Base-by-base conservation (phyloP, 2,113 vertebrate species). In the Taxidea taxus region DNA sequence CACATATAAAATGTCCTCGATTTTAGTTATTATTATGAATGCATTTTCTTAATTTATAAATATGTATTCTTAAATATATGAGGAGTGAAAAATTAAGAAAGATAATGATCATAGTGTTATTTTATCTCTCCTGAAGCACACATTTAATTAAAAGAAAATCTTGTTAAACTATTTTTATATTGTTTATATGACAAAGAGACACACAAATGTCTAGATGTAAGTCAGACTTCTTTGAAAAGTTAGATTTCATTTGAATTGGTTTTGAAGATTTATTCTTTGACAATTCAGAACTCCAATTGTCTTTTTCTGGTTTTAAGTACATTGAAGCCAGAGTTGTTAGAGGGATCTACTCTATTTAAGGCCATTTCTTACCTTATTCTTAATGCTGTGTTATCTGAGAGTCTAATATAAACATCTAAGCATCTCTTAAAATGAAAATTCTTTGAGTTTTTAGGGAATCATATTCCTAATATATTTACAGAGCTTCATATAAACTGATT, bases 11-110 rank as follows among this genome's bases (percentile, higher is more conserved):
- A 51, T 81, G 7, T 8, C 6, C 16, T 75, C 64, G 60, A 58
- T 95, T 94, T 96, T 64, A 44, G 6, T 49, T 51, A 86, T 92
- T 91, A 44, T 90, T 94, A 47, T 70, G 8, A 91, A 27, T 60
- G 88, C 68, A 90, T 70, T 70, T 15, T 77, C 29, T 77, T 82
- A 90, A 58, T 31, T 87, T 44, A 87, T 7, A 84, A 84, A 62
- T 62, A 42, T 10, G 0, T 29, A 62, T 54, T 93, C 12, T 81
- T 87, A 85, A 27, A 66, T 92, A 81, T 1, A 82, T 31, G 21
- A 88, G 27, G 34, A 77, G 14, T 81, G 6, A 86, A 95, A 97
- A 92, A 60, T 1, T 70, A 13, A 74, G 1, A 37, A 75, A 1
- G 47, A 31, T 62, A 34, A 66, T 18, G 16, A 56, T 31, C 2